Conservation (phyloP, 2,888 invertebrate genomes). For the Pachymerium ferrugineum region DNA sequence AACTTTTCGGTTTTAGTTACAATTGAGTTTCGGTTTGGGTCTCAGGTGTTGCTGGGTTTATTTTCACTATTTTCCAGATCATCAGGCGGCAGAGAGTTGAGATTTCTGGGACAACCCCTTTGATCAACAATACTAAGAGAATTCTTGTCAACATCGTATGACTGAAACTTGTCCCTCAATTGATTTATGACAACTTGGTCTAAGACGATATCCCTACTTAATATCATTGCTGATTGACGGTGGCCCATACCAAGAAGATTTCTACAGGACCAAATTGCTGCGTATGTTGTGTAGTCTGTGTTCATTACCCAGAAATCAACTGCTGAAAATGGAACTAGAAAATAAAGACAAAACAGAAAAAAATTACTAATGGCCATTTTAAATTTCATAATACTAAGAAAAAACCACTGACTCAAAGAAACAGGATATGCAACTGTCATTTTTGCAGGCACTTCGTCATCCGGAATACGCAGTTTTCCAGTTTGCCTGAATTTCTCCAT, state of each 20-base stretch:
- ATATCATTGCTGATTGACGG: conserved; percentile 70
- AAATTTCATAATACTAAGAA: too few species aligned
- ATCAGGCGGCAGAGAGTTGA: conserved; percentile 42
- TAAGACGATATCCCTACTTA: conserved; percentile 66
- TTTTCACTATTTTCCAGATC: too few species aligned
- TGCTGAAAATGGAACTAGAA: conserved; percentile 64
- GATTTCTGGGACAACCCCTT: conserved; percentile 48
- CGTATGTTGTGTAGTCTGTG: conserved; percentile 69
- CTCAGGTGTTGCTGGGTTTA: too few species aligned
- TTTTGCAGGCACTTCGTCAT: conserved; percentile 54
- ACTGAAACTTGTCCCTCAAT: conserved; percentile 57
- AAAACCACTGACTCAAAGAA: conserved; percentile 63
- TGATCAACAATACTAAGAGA: conserved; percentile 70
- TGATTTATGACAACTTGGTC: conserved; percentile 66
- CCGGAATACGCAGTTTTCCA: conserved; percentile 60
- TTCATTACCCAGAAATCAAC: conserved; percentile 67
- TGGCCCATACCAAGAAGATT: conserved; percentile 68
- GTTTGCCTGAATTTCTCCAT: conserved; percentile 45
- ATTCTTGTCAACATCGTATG: conserved; percentile 67
- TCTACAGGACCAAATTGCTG: conserved; percentile 73
- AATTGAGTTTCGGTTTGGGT: too few species aligned
- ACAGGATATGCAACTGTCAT: conserved; percentile 72
- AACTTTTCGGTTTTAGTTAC: too few species aligned
- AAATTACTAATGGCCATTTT: background rate
- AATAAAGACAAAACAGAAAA: background rate